Conservation (phyloP, 2,888 invertebrate species). For the Cetonia aurata region DNA sequence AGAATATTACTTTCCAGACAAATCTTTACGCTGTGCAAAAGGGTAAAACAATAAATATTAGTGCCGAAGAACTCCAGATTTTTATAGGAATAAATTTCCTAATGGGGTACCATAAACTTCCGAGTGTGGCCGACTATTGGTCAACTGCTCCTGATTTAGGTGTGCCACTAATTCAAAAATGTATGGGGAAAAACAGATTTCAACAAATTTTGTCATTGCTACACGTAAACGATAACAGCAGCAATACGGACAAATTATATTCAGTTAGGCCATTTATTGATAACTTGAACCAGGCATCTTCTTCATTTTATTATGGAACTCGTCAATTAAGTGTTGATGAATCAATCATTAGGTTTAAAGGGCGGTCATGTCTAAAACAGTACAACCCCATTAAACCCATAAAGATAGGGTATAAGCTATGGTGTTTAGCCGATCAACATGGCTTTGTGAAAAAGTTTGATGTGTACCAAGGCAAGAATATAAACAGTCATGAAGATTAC, state of each 20-base stretch:
- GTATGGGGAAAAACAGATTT: neutral
- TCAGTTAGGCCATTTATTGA: neutral
- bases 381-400: slow-evolving; percentile 8
- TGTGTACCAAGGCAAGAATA: slow-evolving; percentile 6
- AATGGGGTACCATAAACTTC: neutral
- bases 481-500: neutral
- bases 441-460: slow-evolving; percentile 3
- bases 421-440: neutral
- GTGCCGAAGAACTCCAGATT: too few species aligned
- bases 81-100: neutral
- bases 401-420: slow-evolving; percentile 3
- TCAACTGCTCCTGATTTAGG: neutral
- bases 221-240: neutral
- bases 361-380: neutral
- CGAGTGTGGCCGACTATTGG: neutral
- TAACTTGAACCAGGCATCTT: neutral
- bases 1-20: too few species aligned
- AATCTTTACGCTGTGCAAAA: too few species aligned
- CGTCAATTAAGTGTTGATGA: neutral
- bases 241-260: slow-evolving; percentile 7
- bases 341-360: neutral
- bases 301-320: neutral
- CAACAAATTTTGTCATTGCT: neutral
- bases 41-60: too few species aligned
- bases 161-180: neutral